Conservation (phyloP, 1,140 invertebrate genomes). For the Batillaria attramentaria region DNA sequence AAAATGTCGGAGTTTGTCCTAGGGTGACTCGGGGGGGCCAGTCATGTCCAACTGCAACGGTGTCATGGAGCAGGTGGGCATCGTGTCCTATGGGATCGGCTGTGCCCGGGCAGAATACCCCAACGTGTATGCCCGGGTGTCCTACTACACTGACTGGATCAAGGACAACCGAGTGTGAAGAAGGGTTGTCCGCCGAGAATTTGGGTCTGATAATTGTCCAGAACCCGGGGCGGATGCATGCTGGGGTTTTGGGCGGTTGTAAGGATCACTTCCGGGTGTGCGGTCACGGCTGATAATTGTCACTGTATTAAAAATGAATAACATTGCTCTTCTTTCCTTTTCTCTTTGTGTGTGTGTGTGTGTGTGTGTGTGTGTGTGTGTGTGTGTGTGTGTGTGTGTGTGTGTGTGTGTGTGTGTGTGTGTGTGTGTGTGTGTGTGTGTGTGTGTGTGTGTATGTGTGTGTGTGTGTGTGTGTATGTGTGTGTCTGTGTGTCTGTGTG, state of each 20-base stretch:
- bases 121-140: too few relatives aligned
- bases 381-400: slow-evolving; percentile 18
- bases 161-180: too few relatives aligned
- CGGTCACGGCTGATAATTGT: background rate
- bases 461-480: background rate
- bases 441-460: background rate
- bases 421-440: background rate
- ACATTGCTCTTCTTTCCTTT: background rate
- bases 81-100: too few relatives aligned
- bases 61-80: too few relatives aligned
- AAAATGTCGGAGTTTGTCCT: too few relatives aligned
- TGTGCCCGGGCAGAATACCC: too few relatives aligned
- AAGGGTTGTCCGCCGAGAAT: background rate
- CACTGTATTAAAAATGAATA: background rate
- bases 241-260: background rate
- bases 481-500: background rate
- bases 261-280: background rate
- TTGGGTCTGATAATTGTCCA: background rate
- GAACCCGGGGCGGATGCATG: background rate
- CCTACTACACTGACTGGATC: too few relatives aligned
- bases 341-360: slow-evolving; percentile 7
- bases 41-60: too few relatives aligned
- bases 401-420: slow-evolving; percentile 18
- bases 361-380: slow-evolving; percentile 11
- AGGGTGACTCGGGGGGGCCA: too few relatives aligned